Conservation (phyloP, 2,888 invertebrate species). For the Lasioglossum leucozonium region DNA sequence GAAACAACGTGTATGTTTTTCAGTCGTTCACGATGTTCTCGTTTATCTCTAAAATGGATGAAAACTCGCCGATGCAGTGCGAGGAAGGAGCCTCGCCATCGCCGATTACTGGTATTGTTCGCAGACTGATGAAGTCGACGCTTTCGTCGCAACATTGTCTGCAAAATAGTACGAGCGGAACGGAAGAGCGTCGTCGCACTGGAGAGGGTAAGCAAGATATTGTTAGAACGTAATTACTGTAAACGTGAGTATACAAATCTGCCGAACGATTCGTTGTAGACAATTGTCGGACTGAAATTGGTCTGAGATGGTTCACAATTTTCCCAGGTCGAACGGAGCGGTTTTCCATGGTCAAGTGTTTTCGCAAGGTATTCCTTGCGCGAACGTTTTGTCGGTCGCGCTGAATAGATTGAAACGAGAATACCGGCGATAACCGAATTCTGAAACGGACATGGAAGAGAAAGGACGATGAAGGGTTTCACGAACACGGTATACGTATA, state of each 20-base stretch:
- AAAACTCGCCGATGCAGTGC: slow-evolving; percentile 28
- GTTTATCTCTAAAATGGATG: slow-evolving; percentile 56
- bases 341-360: not conserved
- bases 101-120: slow-evolving; percentile 75
- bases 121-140: slow-evolving; percentile 71
- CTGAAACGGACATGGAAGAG: not conserved
- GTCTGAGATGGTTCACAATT: not conserved
- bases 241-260: too few relatives aligned
- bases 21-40: slow-evolving; percentile 26
- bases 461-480: slow-evolving; percentile 46
- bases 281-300: not conserved
- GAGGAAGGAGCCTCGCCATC: slow-evolving; percentile 51
- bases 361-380: not conserved
- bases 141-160: slow-evolving; percentile 45
- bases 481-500: slow-evolving; percentile 1
- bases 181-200: not conserved
- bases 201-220: slow-evolving; percentile 30
- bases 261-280: not conserved
- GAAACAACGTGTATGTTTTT: slow-evolving; percentile 21
- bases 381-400: not conserved
- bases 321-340: not conserved
- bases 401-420: not conserved
- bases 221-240: not conserved
- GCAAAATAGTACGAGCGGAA: not conserved
- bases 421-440: not conserved